A percentile compares a stretch with the other conserved stretches of the same genome.
These are phyloP conservation scores for Cryptops parisi DNA, from an alignment of 2,888 invertebrate genomes.

Conservation along the genomic window DNA sequence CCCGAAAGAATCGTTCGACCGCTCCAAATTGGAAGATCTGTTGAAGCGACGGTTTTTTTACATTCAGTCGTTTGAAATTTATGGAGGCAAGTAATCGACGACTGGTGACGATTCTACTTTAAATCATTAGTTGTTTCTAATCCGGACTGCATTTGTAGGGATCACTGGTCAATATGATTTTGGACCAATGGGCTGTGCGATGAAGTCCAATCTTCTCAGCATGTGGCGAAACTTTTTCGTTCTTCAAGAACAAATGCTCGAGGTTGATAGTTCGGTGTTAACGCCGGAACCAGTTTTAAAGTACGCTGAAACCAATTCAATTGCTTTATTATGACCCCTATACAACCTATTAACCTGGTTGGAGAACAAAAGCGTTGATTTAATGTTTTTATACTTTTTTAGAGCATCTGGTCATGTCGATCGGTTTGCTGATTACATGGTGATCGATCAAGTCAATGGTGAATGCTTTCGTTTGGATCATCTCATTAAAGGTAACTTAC, in stretches of 20 bases:
- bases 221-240: slow-evolving; percentile 93
- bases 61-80: slow-evolving; percentile 98
- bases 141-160: too few relatives aligned
- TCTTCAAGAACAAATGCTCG: slow-evolving; percentile 95
- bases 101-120: too few relatives aligned
- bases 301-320: slow-evolving; percentile 29
- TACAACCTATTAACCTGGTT: background rate
- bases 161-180: slow-evolving; percentile 83
- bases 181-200: slow-evolving; percentile 98
- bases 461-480: slow-evolving; percentile 98
- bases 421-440: slow-evolving; percentile 98
- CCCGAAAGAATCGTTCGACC: slow-evolving; percentile 52
- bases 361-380: background rate
- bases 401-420: slow-evolving; percentile 97
- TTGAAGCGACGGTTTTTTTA: slow-evolving; percentile 93
- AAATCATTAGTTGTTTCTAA: too few relatives aligned
- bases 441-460: slow-evolving; percentile 87
- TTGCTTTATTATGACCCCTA: background rate
- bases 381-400: slow-evolving; percentile 22
- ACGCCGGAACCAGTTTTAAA: slow-evolving; percentile 95
- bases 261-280: slow-evolving; percentile 93
- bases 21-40: slow-evolving; percentile 90
- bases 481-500: slow-evolving; percentile 75
- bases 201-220: slow-evolving; percentile 86
- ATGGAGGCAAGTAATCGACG: too few relatives aligned